phyloP scores from a whole-genome alignment of 2,797 vertebrate species.

The Artibeus jamaicensis region DNA sequence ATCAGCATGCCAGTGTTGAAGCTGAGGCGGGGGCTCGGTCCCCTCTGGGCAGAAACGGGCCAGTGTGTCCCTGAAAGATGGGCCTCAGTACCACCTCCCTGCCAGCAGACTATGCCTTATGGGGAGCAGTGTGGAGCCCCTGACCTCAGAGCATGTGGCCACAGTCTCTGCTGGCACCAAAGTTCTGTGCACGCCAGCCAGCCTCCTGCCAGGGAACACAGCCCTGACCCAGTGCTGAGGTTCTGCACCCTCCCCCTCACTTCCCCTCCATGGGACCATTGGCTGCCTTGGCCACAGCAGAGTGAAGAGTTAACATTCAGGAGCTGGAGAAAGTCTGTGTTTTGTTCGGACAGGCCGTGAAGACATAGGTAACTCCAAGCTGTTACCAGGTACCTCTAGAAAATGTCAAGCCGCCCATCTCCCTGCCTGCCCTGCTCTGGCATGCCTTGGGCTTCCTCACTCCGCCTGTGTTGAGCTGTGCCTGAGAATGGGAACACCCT shows the following conservation, averaged over 20 bases:
- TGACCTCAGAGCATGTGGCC: neutral
- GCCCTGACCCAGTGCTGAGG: neutral
- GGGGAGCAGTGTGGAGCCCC: neutral
- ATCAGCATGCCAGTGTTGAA: accelerated
- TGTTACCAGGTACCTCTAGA: neutral
- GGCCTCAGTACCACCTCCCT: neutral
- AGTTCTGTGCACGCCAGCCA: neutral
- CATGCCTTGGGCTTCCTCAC: neutral
- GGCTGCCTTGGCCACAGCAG: neutral
- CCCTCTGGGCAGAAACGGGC: neutral
- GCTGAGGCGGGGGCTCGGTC: neutral
- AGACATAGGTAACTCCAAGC: neutral
- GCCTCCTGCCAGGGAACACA: neutral
- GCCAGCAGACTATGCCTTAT: neutral
- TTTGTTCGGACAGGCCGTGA: neutral
- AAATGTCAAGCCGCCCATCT: neutral
- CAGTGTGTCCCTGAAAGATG: neutral
- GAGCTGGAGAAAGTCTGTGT: neutral
- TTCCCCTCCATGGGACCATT: neutral
- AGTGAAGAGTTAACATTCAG: neutral
- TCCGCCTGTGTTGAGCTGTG: neutral
- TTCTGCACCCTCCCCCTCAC: no score
- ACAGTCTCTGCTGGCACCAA: neutral
- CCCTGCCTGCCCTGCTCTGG: neutral
- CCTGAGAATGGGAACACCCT: neutral